These are phyloP conservation scores for Premnoplex brunnescens DNA, from an alignment of 2,797 vertebrate species.

Conservation along the genomic window DNA sequence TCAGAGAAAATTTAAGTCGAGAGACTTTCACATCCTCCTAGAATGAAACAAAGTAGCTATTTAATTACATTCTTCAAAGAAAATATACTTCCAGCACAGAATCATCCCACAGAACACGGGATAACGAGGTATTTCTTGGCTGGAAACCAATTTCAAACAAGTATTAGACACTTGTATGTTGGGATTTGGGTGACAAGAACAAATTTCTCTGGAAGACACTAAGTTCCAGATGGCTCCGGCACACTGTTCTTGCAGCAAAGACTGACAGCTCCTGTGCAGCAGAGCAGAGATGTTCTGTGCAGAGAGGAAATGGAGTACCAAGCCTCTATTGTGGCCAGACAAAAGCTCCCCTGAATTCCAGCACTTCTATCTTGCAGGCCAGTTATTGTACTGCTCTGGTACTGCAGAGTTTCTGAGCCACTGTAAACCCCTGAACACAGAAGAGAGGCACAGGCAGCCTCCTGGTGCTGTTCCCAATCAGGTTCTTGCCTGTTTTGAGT, in stretches of 20 bases:
- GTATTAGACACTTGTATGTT: not conserved
- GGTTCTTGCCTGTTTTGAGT: not conserved
- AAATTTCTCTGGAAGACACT: not conserved
- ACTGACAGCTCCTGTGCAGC: not conserved
- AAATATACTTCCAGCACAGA: not conserved
- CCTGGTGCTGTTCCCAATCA: fast-evolving
- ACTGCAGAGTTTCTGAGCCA: not conserved
- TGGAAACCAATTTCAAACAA: not conserved
- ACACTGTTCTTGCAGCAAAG: not conserved
- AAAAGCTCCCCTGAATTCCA: not conserved
- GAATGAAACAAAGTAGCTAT: not conserved
- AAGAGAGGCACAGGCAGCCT: fast-evolving
- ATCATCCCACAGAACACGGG: not conserved
- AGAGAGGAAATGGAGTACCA: not conserved
- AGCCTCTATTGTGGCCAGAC: not conserved
- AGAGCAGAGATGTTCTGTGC: not conserved
- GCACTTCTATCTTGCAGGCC: not conserved
- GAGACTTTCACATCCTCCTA: not conserved
- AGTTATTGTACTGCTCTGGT: not conserved
- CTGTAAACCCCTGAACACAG: not conserved
- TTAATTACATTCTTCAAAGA: not conserved
- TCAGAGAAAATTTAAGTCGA: not conserved
- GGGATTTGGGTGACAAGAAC: not conserved
- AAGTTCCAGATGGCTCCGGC: not conserved
- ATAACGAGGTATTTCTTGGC: not conserved